These are phyloP conservation scores for Euwallacea similis DNA, from an alignment of 1,140 invertebrate species.

Conservation along the genomic window DNA sequence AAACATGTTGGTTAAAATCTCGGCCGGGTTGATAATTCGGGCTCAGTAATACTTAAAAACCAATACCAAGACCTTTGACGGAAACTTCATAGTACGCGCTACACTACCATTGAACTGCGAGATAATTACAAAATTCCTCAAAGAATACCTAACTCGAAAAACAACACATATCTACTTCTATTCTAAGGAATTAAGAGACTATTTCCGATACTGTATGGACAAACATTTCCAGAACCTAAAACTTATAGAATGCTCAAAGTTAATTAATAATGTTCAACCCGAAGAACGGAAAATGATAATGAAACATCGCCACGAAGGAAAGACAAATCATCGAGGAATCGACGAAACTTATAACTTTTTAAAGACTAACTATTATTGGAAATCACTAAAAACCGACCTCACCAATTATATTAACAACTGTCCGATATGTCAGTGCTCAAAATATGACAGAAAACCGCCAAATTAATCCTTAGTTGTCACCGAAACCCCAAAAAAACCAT, in stretches of 20 bases:
- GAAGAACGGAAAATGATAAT: background rate
- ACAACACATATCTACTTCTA: conserved; percentile 10
- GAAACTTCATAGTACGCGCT: conserved; percentile 5
- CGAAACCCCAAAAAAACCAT: background rate
- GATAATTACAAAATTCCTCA: background rate
- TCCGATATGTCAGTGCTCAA: conserved; percentile 7
- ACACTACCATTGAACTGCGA: background rate
- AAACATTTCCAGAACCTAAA: conserved; percentile 8
- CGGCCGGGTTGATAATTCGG: no score
- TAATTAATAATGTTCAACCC: background rate
- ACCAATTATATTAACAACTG: conserved; percentile 37
- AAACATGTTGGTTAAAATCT: no score
- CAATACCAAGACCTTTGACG: conserved; percentile 9
- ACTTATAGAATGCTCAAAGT: conserved; percentile 12
- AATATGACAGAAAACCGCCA: conserved; percentile 9
- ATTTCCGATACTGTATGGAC: background rate
- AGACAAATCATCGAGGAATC: conserved; percentile 35
- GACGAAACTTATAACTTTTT: conserved; percentile 26
- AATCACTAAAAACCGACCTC: background rate
- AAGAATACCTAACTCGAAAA: background rate
- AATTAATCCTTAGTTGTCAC: conserved; percentile 19
- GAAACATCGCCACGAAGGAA: conserved; percentile 13
- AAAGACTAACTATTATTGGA: conserved; percentile 29
- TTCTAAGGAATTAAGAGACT: conserved; percentile 12
- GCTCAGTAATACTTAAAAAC: conserved; percentile 22